A percentile compares a stretch with the other conserved stretches of the same genome.
Conservation (phyloP, 2,888 invertebrate species). For the Pyrrhosoma nymphula region DNA sequence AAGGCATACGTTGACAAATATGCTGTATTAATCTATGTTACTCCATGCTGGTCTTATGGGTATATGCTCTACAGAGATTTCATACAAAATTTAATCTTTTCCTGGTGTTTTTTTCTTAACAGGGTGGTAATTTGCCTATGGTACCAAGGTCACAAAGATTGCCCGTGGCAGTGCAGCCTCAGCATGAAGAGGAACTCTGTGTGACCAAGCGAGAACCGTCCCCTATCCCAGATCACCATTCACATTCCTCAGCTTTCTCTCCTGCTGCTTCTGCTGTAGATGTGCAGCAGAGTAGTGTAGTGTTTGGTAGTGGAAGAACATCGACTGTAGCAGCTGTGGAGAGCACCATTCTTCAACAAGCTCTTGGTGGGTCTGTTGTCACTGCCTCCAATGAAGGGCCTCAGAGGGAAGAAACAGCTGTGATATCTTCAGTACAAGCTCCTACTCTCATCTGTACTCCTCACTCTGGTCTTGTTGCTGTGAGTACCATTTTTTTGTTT, state of each 20-base stretch:
- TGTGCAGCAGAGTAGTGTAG: conserved; percentile 36
- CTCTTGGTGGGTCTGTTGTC: conserved; percentile 33
- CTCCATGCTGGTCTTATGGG: no score
- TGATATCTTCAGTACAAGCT: conserved; percentile 57
- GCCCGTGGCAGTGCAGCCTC: not conserved
- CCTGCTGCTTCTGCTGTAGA: conserved; percentile 47
- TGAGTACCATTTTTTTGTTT: not conserved
- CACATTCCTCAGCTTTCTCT: conserved; percentile 54
- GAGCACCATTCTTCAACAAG: conserved; percentile 53
- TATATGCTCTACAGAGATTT: no score
- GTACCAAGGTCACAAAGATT: conserved; percentile 48
- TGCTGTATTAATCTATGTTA: no score
- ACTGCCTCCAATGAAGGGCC: conserved; percentile 28
- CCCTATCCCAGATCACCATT: conserved; percentile 46
- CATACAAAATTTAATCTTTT: no score
- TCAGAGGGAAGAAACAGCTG: conserved; percentile 55
- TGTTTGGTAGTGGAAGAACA: conserved; percentile 24
- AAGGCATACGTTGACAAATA: no score
- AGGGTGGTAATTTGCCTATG: conserved; percentile 54
- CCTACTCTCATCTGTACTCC: conserved; percentile 60
- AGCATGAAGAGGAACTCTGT: conserved; percentile 41
- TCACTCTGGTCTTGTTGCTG: conserved; percentile 51
- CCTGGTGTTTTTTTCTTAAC: not conserved
- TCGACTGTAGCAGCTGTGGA: not conserved
- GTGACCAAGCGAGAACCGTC: conserved; percentile 37